These are phyloP conservation scores for Loxodonta africana DNA, from an alignment of 2,113 vertebrate species.

Conservation along the genomic window DNA sequence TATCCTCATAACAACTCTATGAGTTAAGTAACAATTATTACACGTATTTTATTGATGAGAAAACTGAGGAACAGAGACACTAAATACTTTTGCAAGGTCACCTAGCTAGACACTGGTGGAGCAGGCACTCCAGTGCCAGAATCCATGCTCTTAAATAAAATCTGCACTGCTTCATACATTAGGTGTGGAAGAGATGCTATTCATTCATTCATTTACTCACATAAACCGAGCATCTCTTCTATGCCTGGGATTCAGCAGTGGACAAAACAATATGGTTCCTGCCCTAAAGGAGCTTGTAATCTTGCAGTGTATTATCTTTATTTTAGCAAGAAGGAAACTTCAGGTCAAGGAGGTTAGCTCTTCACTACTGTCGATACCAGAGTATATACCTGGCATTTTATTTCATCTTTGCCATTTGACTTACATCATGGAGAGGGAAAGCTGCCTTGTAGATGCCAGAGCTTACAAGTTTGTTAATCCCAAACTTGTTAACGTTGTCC, in stretches of 20 bases:
- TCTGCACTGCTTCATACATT: background rate
- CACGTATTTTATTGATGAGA: background rate
- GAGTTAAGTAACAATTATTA: background rate
- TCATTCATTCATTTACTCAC: background rate
- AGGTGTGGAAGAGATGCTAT: background rate
- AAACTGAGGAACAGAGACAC: background rate
- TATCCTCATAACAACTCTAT: background rate
- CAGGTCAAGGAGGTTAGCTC: background rate
- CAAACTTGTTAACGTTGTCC: slow-evolving; percentile 93
- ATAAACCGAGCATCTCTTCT: background rate
- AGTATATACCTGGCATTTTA: background rate
- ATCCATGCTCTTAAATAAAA: too few relatives aligned
- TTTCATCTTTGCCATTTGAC: slow-evolving; percentile 73
- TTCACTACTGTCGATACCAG: background rate
- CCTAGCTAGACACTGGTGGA: background rate
- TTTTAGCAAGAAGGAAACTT: background rate
- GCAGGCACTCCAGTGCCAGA: background rate
- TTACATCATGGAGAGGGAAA: slow-evolving; percentile 96
- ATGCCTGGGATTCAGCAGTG: background rate
- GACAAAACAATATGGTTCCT: background rate
- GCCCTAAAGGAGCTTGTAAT: background rate
- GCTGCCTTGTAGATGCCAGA: slow-evolving; percentile 95
- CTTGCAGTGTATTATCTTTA: background rate
- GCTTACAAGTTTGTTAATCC: slow-evolving; percentile 94
- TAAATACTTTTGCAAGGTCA: background rate